Percentiles rank a stretch among this genome's conserved stretches.
Evolutionary conservation across 2,888 invertebrate genomes (phyloP).

Genomic region (Nemotelus nigrinus): DNA sequence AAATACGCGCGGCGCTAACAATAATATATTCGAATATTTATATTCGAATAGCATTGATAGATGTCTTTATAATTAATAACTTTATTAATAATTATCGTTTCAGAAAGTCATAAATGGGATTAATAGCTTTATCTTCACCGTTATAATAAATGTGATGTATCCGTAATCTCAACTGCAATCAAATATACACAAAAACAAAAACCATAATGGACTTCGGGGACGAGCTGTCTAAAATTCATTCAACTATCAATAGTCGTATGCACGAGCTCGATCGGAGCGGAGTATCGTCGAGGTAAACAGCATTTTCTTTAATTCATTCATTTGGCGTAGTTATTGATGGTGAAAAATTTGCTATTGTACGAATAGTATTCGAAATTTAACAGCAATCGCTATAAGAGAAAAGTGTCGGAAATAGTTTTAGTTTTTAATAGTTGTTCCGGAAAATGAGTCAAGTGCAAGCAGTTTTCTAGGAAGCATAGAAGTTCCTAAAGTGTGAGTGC

Average conservation of each 20-base stretch:
- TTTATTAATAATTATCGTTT: background rate
- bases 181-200: background rate
- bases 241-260: slow-evolving; percentile 1
- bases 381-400: too few relatives aligned
- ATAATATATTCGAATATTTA: background rate
- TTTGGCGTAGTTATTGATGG: background rate
- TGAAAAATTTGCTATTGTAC: too few relatives aligned
- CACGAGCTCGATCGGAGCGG: slow-evolving; percentile 7
- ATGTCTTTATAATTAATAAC: background rate
- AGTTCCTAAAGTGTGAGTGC: too few relatives aligned
- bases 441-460: too few relatives aligned
- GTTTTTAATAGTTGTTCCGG: too few relatives aligned
- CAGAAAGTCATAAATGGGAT: slow-evolving; percentile 21
- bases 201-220: slow-evolving; percentile 17
- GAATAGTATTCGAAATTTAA: too few relatives aligned
- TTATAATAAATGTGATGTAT: background rate
- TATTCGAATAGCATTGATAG: background rate
- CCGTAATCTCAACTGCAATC: slow-evolving; percentile 14
- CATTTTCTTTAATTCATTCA: slow-evolving; percentile 14
- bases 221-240: slow-evolving; percentile 15
- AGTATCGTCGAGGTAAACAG: slow-evolving; percentile 26
- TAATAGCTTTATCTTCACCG: background rate
- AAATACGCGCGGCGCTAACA: too few relatives aligned
- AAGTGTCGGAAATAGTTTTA: too few relatives aligned
- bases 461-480: too few relatives aligned